Evolutionary conservation across 2,888 invertebrate species (phyloP), one percentile per base, ranked within the genome.

Genomic region (Periphyllus acericola): DNA sequence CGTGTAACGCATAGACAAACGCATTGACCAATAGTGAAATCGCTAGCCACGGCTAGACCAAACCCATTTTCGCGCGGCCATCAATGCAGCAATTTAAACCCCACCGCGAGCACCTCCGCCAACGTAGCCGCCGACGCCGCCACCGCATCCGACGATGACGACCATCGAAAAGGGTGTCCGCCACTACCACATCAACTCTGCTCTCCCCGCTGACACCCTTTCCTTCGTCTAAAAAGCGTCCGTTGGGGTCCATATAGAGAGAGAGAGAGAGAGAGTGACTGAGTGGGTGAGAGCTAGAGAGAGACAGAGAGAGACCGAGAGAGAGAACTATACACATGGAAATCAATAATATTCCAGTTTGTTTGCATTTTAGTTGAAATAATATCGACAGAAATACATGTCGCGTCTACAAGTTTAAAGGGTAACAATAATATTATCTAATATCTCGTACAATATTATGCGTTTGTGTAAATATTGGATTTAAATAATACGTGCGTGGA

Each of bases 41-140:
- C 19, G 85, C 78, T 79, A 85, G 68, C 34, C 55, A 25, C 72
- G 86, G 17, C 87, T 87, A 87, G 87, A 87, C 87, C 87, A 75
- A 87, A 87, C 87, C 87, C 87, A 87, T 87, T 87, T 87, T 87
- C 46, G 87, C 72, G 87, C 87, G 87, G 87, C 87, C 87, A 87
- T 87, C 87, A 25, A 36, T n/a, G 66, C 84, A 40, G 80, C 80
- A 87, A 87, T 80, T 87, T 74, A 60, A 60, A 36, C 80, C 86
- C 87, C 87, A 25, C 34, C 32, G 32, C 79, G 19, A n/a, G 21
- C 79, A 32, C 29, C 46, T 32, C 29, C 8, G 32, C 52, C 78
- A 25, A n/a, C 19, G 25, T 40, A 14, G 32, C 72, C 72, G 46
- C 32, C 68, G 34, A 29, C 71, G 34, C 74, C 60, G 40, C 36